Conservation (phyloP, 1,140 invertebrate genomes). For the Asbolus verrucosus region DNA sequence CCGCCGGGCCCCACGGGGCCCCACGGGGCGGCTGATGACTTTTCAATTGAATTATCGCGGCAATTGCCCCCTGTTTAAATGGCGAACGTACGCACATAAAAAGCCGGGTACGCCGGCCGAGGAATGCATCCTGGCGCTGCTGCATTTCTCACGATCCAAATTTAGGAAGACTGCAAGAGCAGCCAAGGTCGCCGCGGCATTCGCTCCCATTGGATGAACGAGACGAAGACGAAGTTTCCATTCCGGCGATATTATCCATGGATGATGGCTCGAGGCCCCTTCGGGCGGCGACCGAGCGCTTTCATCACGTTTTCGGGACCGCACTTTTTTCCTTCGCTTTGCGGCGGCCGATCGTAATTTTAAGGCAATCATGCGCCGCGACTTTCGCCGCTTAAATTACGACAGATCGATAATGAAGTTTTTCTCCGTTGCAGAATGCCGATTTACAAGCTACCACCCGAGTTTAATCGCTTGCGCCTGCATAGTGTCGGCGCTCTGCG, state of each 20-base stretch:
- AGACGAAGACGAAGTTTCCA: conserved; percentile 9
- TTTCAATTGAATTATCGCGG: conserved; percentile 16
- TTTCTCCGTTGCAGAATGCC: conserved; percentile 80
- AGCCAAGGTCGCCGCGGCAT: conserved; percentile 18
- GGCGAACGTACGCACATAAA: not conserved
- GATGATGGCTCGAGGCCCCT: no score
- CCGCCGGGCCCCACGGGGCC: not conserved
- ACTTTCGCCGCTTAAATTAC: no score
- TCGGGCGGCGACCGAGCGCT: conserved; percentile 33
- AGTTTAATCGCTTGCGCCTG: conserved; percentile 89
- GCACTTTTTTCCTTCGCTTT: conserved; percentile 36
- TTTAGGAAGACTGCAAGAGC: conserved; percentile 43
- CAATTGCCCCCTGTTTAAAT: conserved; percentile 14
- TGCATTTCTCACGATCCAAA: conserved; percentile 55
- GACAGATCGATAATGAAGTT: conserved; percentile 13
- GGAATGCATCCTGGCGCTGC: conserved; percentile 52
- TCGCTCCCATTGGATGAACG: conserved; percentile 16
- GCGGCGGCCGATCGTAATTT: conserved; percentile 45
- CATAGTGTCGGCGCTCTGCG: conserved; percentile 84
- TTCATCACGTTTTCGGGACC: conserved; percentile 46
- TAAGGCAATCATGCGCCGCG: conserved; percentile 34
- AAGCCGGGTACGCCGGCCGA: conserved; percentile 20
- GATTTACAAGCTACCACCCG: conserved; percentile 87
- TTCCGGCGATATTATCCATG: no score
- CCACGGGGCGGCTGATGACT: not conserved